A percentile compares a stretch with the other conserved stretches of the same genome.
phyloP scores from a whole-genome alignment of 1,140 invertebrate species.

The Bombyx mori region ASM3026992v2 NC_085110.1:11983001-11983500 shows the following conservation, averaged over 20 bases:
- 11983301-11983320: too few species aligned
- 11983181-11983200: too few species aligned
- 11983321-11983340: background rate
- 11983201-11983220: background rate
- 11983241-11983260: conserved; percentile 20
- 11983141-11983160: background rate
- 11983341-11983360: background rate
- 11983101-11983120: background rate
- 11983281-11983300: conserved; percentile 31
- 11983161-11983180: too few species aligned
- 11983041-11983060: background rate
- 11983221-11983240: background rate
- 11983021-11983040: background rate
- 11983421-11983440: too few species aligned
- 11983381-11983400: too few species aligned
- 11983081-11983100: background rate
- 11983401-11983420: too few species aligned
- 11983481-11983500: too few species aligned
- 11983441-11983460: too few species aligned
- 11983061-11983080: background rate
- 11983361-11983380: background rate
- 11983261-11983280: conserved; percentile 11
- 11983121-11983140: background rate
- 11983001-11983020: background rate
- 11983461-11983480: too few species aligned